Conservation (phyloP, 2,113 vertebrate genomes). For the Cariama cristata region DNA sequence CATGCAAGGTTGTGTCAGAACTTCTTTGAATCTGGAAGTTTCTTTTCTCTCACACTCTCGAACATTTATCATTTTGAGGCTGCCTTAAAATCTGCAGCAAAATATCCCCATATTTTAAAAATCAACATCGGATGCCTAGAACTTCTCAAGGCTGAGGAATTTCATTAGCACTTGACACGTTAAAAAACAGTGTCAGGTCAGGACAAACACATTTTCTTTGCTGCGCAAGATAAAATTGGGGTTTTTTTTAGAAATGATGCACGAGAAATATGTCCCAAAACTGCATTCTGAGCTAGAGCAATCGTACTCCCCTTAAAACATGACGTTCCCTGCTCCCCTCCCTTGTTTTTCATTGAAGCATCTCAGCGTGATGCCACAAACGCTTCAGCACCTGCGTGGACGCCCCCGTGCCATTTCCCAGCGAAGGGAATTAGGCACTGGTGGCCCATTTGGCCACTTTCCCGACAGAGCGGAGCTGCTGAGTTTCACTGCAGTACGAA, state of each 20-base stretch:
- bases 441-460: not conserved
- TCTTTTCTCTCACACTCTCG: not conserved
- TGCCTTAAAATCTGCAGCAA: not conserved
- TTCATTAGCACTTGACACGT: constrained; percentile 68
- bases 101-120: constrained; percentile 22
- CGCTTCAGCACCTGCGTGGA: rapidly evolving
- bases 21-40: constrained; percentile 28
- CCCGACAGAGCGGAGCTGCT: not conserved
- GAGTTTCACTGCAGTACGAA: not conserved
- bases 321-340: not conserved
- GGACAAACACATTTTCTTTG: constrained; percentile 45
- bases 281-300: not conserved
- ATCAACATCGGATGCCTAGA: not conserved
- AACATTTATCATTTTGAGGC: constrained; percentile 19
- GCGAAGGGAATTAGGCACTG: rapidly evolving
- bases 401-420: rapidly evolving
- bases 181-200: constrained; percentile 47
- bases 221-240: not conserved
- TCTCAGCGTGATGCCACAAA: not conserved
- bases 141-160: constrained; percentile 62
- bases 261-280: not conserved
- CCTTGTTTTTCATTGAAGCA: rapidly evolving
- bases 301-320: rapidly evolving
- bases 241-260: not conserved
- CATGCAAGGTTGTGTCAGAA: not conserved